Conservation (phyloP, 2,888 invertebrate genomes). For the Callimorpha dominula region DNA sequence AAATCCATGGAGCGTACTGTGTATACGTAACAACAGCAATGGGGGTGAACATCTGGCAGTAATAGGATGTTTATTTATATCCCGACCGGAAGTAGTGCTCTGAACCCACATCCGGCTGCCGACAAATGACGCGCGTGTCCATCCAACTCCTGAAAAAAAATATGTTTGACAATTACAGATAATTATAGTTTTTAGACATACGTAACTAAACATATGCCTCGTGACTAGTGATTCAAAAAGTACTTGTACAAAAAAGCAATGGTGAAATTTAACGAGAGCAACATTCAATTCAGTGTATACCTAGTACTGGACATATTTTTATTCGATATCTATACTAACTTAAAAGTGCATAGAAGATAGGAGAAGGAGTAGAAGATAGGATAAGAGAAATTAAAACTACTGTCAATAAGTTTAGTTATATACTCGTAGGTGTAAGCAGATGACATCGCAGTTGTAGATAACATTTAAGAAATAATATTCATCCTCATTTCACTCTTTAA, state of each 20-base stretch:
- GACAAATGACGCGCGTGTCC: slow-evolving; percentile 63
- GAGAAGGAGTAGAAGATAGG: too few species aligned
- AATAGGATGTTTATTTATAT: slow-evolving; percentile 77
- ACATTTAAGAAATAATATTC: too few species aligned
- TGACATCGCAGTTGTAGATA: too few species aligned
- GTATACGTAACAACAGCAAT: slow-evolving; percentile 36
- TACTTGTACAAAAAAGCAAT: background rate
- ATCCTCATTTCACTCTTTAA: too few species aligned
- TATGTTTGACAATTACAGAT: background rate
- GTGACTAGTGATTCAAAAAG: background rate
- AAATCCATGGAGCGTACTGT: slow-evolving; percentile 22
- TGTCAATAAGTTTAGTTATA: too few species aligned
- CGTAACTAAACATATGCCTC: background rate
- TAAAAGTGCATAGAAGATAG: too few species aligned
- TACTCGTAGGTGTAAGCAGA: too few species aligned
- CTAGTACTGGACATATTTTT: too few species aligned
- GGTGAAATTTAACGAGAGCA: too few species aligned
- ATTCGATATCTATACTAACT: too few species aligned
- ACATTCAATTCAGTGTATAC: too few species aligned
- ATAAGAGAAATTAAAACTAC: too few species aligned
- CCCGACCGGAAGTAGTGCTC: slow-evolving; percentile 75
- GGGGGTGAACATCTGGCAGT: slow-evolving; percentile 77
- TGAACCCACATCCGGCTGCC: slow-evolving; percentile 75
- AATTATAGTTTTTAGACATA: background rate
- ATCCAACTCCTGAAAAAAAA: slow-evolving; percentile 38